Evolutionary conservation across 2,113 vertebrate species (phyloP), one percentile per base, ranked within the genome.

Genomic region (Amazona vittata): DNA sequence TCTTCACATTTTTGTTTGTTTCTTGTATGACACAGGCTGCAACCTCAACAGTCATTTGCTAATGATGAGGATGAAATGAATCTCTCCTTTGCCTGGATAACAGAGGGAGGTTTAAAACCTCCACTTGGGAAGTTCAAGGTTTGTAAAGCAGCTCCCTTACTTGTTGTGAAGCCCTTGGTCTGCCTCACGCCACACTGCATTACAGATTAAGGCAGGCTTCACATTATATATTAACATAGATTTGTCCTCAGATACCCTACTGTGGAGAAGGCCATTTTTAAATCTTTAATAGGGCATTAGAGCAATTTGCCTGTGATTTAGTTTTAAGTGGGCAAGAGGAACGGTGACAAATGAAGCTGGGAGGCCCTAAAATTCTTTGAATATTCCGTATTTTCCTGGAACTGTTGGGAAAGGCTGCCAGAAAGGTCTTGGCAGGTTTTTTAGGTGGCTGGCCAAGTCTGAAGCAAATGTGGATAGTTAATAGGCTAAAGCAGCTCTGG

Each of bases 301-400:
- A 97, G 96, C 91, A 96, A 89, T 94, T 96, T 86, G 95, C 85
- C 90, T 95, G 93, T 37, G 96, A 93, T 95, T 94, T 47, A 46
- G 60, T 86, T 96, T 91, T 92, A 96, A 96, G 95, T 96, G 94
- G 95, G 90, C 62, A 89, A 69, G 78, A 81, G 94, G 89, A 86
- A 85, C 65, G 83, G 91, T 94, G 78, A 94, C 93, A 96, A 95
- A 93, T 63, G 78, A 83, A 78, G 94, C 83, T 3, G 53, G 77
- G 93, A 97, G 94, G 91, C 94, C 93, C 88, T 85, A 80, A 41
- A 89, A 93, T 97, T 96, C 95, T 79, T 80, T 92, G 83, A 95
- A 92, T 96, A 90, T 83, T 93, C 95, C 94, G 89, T 94, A 76
- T 97, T 94, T 96, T 97, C 96, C 96, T 97, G 96, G 95, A 98